Percentiles rank a stretch among this genome's conserved stretches.
These are phyloP conservation scores for Nematostella vectensis DNA, from an alignment of 92 coral and sea anemone species.

Conservation along the genomic window DNA sequence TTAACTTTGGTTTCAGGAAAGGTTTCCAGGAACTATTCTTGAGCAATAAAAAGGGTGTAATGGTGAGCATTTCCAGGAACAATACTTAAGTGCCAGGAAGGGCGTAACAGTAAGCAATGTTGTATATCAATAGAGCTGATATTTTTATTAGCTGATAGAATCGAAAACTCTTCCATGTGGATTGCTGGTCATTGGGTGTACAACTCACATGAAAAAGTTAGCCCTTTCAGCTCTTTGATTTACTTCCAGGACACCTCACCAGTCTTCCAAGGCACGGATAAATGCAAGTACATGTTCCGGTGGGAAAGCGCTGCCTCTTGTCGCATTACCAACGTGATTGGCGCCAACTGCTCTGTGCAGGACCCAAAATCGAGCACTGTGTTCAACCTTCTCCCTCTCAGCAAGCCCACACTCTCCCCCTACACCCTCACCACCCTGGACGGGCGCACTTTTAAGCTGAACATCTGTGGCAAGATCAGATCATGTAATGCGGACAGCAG, in stretches of 20 bases:
- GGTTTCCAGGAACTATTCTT: too few species aligned
- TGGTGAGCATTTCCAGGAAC: too few species aligned
- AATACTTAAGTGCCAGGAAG: too few species aligned
- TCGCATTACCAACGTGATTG: conserved; percentile 42
- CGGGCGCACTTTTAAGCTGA: conserved; percentile 33
- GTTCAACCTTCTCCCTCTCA: conserved; percentile 55
- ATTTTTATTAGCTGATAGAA: not conserved
- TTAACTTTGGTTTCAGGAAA: too few species aligned
- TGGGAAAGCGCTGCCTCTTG: conserved; percentile 90
- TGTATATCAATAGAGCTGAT: too few species aligned
- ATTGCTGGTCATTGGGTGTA: too few species aligned
- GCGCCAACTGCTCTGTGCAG: conserved; percentile 48
- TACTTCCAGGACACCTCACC: conserved; percentile 59
- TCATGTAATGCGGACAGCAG: too few species aligned
- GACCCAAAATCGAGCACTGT: conserved; percentile 60
- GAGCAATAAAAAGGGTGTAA: too few species aligned
- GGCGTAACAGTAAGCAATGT: too few species aligned
- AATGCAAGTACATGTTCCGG: conserved; percentile 49
- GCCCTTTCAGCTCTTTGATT: too few species aligned
- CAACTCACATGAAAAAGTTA: too few species aligned
- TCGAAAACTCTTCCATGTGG: too few species aligned
- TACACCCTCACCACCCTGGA: not conserved
- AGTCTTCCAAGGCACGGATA: conserved; percentile 15
- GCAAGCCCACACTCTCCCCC: conserved; percentile 1
- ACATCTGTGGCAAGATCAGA: conserved; percentile 49